Percentiles rank a stretch among this genome's conserved stretches.
These are phyloP conservation scores for Hydriomena furcata DNA, from an alignment of 2,888 invertebrate genomes.

Conservation along the genomic window DNA sequence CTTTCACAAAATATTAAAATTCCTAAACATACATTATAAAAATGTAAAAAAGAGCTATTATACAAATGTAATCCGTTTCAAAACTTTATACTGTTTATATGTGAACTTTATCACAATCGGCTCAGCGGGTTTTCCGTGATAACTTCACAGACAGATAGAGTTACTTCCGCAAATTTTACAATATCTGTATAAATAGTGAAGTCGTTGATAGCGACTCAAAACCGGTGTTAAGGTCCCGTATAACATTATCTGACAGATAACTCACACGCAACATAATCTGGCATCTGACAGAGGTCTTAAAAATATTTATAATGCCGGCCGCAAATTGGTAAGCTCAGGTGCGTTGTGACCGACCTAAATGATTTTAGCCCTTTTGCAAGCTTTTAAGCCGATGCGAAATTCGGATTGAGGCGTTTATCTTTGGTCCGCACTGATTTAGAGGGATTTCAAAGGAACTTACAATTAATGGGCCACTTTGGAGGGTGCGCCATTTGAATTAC, in stretches of 20 bases:
- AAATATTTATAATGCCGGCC: conserved; percentile 45
- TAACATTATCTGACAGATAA: conserved; percentile 43
- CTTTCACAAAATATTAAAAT: no score
- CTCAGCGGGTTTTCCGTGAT: no score
- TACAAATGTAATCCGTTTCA: no score
- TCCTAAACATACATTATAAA: no score
- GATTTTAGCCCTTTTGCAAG: conserved; percentile 47
- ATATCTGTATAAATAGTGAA: no score
- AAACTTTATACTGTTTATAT: no score
- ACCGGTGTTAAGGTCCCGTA: neutral
- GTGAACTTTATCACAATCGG: no score
- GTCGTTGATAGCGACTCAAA: no score
- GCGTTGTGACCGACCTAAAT: conserved; percentile 35
- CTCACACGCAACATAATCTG: conserved; percentile 44
- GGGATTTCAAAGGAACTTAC: conserved; percentile 20
- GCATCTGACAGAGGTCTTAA: conserved; percentile 41
- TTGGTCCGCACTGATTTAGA: conserved; percentile 43
- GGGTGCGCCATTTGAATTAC: conserved; percentile 20
- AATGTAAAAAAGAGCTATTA: no score
- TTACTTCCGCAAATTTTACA: no score
- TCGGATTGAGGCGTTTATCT: conserved; percentile 53
- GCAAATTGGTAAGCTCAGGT: conserved; percentile 36
- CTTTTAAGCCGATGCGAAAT: conserved; percentile 51
- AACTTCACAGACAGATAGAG: no score
- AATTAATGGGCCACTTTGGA: conserved; percentile 28